These are phyloP conservation scores for Mugil cephalus DNA, from an alignment of 2,113 vertebrate species.

Conservation along the genomic window DNA sequence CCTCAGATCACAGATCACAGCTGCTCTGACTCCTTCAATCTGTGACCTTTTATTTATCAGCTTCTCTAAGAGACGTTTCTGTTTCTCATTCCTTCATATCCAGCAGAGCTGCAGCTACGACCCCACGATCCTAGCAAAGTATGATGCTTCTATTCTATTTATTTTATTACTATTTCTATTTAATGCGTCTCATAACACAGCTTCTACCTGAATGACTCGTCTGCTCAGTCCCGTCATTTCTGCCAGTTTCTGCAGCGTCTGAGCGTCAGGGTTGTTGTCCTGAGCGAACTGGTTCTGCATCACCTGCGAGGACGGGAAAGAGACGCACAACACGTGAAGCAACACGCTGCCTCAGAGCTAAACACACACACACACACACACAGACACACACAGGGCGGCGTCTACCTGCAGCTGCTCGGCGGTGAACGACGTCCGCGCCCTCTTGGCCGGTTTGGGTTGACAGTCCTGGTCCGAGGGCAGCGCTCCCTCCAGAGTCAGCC, in stretches of 20 bases:
- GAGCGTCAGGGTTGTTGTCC: slow-evolving; percentile 94
- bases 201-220: slow-evolving; percentile 93
- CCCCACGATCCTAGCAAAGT: too few species aligned
- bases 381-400: background rate
- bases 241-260: slow-evolving; percentile 92
- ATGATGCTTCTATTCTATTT: too few species aligned
- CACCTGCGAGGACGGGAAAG: slow-evolving; percentile 79
- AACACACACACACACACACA: slow-evolving; percentile 4
- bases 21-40: too few species aligned
- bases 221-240: slow-evolving; percentile 95
- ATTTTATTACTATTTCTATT: too few species aligned
- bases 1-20: too few species aligned
- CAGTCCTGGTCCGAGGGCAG: slow-evolving; percentile 95
- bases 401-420: slow-evolving; percentile 94
- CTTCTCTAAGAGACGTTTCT: too few species aligned
- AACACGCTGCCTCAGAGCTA: background rate
- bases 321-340: background rate
- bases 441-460: slow-evolving; percentile 94
- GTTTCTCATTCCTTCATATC: too few species aligned
- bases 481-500: slow-evolving; percentile 92
- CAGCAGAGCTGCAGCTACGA: too few species aligned
- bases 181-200: too few species aligned
- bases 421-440: slow-evolving; percentile 94
- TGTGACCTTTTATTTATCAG: too few species aligned
- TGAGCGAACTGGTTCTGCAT: slow-evolving; percentile 94